Conservation (phyloP, 2,888 invertebrate genomes). For the Protonemura montana region DNA sequence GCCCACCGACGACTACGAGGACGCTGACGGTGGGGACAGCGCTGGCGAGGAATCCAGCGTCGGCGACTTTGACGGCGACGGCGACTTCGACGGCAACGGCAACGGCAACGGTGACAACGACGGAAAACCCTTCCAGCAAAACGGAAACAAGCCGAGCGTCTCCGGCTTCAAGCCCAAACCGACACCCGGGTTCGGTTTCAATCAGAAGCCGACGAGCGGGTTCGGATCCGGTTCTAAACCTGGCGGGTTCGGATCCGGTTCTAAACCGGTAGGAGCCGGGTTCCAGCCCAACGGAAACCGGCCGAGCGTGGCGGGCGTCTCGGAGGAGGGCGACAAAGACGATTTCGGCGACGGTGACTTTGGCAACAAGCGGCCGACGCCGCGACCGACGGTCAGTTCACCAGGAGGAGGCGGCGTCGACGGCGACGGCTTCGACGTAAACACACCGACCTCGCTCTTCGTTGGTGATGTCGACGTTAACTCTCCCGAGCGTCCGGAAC, state of each 20-base stretch:
- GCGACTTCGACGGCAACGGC: slow-evolving; percentile 24
- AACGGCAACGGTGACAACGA: slow-evolving; percentile 21
- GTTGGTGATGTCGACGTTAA: neutral
- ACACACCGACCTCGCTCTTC: neutral
- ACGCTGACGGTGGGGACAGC: slow-evolving; percentile 40
- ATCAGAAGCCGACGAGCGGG: neutral
- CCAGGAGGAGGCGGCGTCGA: neutral
- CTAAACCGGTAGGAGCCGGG: neutral
- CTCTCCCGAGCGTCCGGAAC: neutral
- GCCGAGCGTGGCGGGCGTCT: neutral
- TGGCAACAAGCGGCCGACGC: slow-evolving; percentile 17
- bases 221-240: too few relatives aligned
- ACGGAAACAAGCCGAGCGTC: slow-evolving; percentile 1
- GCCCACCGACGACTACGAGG: slow-evolving; percentile 14
- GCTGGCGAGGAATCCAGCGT: slow-evolving; percentile 30
- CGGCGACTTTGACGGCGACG: neutral
- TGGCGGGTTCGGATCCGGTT: neutral
- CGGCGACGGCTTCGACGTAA: neutral
- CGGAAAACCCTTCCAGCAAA: slow-evolving; percentile 21
- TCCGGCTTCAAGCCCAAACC: neutral
- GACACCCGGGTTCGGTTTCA: neutral
- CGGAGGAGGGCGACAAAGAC: slow-evolving; percentile 45
- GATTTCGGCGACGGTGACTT: slow-evolving; percentile 43
- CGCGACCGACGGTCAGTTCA: neutral
- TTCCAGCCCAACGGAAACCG: slow-evolving; percentile 23